A percentile compares a stretch with the other conserved stretches of the same genome.
phyloP scores from a whole-genome alignment of 2,113 vertebrate genomes.

The Myrmophylax atrothorax region DNA sequence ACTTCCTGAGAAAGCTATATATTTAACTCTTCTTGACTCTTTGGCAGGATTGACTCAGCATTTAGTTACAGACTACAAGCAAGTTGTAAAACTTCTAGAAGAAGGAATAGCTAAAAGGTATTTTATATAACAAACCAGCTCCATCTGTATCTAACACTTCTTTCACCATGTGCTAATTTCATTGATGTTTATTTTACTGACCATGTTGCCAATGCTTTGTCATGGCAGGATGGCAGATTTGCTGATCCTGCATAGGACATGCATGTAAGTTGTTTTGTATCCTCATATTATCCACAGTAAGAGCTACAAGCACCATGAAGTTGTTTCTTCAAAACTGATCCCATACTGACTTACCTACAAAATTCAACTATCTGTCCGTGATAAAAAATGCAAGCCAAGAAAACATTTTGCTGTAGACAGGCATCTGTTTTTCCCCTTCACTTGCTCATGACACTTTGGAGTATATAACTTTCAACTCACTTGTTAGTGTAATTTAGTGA shows the following conservation, averaged over 20 bases:
- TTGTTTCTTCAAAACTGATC: neutral
- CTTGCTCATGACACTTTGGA: neutral
- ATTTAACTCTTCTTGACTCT: constrained; percentile 31
- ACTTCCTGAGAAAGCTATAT: neutral
- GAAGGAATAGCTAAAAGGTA: constrained; percentile 94
- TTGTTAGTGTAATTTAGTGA: neutral
- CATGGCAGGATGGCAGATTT: neutral
- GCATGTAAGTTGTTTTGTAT: neutral
- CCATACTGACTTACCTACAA: neutral
- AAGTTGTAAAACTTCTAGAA: constrained; percentile 90
- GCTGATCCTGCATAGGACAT: neutral
- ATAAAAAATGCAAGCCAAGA: neutral
- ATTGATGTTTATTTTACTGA: neutral
- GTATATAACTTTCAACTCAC: neutral
- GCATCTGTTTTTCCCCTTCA: neutral
- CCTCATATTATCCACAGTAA: neutral
- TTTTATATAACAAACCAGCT: neutral
- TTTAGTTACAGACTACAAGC: constrained; percentile 90
- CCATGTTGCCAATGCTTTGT: neutral
- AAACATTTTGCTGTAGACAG: neutral
- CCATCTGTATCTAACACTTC: neutral
- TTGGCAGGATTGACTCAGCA: constrained; percentile 91
- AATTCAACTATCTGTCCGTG: neutral
- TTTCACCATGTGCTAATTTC: neutral
- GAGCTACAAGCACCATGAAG: neutral